Evolutionary conservation across 2,113 vertebrate genomes (phyloP).

Genomic region (Toxotes chatareus): DNA sequence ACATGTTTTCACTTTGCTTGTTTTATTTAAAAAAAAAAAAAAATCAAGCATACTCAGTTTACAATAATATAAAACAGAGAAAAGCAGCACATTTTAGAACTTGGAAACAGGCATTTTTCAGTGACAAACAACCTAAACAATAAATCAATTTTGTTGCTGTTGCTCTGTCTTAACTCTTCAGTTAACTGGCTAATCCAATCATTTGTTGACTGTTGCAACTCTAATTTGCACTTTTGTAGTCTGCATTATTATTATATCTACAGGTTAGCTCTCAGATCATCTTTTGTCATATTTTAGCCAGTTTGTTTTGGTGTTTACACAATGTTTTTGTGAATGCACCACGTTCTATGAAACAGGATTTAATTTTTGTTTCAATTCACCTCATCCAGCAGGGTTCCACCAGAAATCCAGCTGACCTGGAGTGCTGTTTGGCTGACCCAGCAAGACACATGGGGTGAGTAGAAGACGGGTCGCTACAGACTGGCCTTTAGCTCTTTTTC

Average conservation of each 20-base stretch:
- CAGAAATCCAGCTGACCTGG: conserved; percentile 62
- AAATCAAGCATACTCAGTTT: not conserved
- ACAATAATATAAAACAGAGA: not conserved
- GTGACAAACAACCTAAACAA: not conserved
- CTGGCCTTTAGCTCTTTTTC: conserved; percentile 70
- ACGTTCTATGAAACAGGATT: conserved; percentile 28
- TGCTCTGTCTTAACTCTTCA: not conserved
- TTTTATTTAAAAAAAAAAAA: not conserved
- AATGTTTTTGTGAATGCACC: conserved; percentile 34
- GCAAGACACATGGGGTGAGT: conserved; percentile 59
- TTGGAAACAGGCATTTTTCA: not conserved
- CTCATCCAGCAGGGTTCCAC: conserved; percentile 41
- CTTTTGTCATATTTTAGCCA: not conserved
- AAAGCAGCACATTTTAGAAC: not conserved
- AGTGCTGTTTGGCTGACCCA: conserved; percentile 63
- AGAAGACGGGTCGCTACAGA: conserved; percentile 35
- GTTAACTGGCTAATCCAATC: not conserved
- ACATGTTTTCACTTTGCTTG: not conserved
- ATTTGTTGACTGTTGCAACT: not conserved
- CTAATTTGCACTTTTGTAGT: not conserved
- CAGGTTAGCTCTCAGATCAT: not conserved
- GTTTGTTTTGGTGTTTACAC: conserved; percentile 20
- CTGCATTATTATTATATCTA: not conserved
- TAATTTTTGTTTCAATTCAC: conserved; percentile 41
- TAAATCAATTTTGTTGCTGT: not conserved